A percentile compares a stretch with the other conserved stretches of the same genome.
Evolutionary conservation across 1,140 invertebrate genomes (phyloP).

Genomic region (Zaprionus taronus): DNA sequence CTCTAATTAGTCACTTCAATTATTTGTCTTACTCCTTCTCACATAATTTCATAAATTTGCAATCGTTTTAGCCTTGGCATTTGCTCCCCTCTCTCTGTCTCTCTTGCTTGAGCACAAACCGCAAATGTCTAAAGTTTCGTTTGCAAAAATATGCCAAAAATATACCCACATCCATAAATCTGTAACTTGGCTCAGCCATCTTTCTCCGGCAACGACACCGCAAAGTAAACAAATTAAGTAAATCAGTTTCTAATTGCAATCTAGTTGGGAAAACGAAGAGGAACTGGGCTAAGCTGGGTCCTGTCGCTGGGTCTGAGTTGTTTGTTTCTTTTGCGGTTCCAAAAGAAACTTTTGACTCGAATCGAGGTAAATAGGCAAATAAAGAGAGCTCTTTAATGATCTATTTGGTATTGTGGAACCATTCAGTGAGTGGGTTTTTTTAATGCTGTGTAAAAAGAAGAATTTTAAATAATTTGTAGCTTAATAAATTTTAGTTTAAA

Average conservation of each 20-base stretch:
- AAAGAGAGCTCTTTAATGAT: constrained; percentile 16
- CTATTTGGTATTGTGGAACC: neutral
- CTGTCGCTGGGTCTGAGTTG: constrained; percentile 24
- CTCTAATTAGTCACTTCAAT: constrained; percentile 26
- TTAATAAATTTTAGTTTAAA: too few relatives aligned
- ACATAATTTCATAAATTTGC: constrained; percentile 45
- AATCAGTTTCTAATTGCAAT: constrained; percentile 76
- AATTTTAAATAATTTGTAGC: too few relatives aligned
- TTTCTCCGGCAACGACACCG: constrained; percentile 45
- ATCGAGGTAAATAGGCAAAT: constrained; percentile 60
- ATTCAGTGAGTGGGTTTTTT: neutral
- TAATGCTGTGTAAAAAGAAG: neutral
- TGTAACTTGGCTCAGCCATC: constrained; percentile 52
- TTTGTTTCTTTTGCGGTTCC: constrained; percentile 65
- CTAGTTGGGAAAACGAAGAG: constrained; percentile 39
- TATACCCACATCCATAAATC: constrained; percentile 67
- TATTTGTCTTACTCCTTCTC: constrained; percentile 7
- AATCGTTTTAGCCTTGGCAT: constrained; percentile 46
- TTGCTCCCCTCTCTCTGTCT: neutral
- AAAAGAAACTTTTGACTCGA: constrained; percentile 49
- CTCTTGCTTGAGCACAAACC: constrained; percentile 29
- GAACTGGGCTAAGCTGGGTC: constrained; percentile 6
- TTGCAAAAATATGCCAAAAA: constrained; percentile 70
- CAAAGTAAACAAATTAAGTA: constrained; percentile 77
- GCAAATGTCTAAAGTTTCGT: constrained; percentile 68